phyloP scores from a whole-genome alignment of 2,113 vertebrate genomes.

The Pseudorhombus dupliciocellatus region DNA sequence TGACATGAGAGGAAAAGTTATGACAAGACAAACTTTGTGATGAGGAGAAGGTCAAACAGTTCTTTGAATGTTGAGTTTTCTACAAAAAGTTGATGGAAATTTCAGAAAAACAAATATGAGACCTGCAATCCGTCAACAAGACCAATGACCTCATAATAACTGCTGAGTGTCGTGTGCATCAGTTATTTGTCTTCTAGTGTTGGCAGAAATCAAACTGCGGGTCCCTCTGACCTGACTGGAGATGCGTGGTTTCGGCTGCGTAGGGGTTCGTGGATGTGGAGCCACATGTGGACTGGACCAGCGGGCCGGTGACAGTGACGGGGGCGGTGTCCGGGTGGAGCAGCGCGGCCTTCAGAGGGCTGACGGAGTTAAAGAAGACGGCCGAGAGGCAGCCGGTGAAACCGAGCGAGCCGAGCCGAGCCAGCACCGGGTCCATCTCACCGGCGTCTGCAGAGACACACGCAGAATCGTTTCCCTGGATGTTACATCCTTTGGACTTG shows the following conservation, averaged over 20 bases:
- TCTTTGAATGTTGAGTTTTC: too few species aligned
- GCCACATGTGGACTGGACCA: constrained; percentile 85
- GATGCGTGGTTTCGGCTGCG: constrained; percentile 87
- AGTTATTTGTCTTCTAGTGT: too few species aligned
- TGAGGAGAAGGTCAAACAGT: background rate
- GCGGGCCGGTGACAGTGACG: constrained; percentile 80
- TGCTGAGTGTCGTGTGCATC: too few species aligned
- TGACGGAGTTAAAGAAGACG: constrained; percentile 88
- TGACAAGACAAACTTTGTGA: background rate
- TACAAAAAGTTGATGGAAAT: too few species aligned
- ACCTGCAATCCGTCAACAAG: too few species aligned
- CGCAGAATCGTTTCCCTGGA: background rate
- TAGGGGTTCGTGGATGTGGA: constrained; percentile 79
- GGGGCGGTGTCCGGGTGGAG: constrained; percentile 79
- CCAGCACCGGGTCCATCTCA: constrained; percentile 84
- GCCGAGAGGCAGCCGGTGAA: constrained; percentile 92
- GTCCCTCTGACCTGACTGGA: constrained; percentile 84
- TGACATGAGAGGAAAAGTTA: background rate
- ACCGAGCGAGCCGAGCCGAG: constrained; percentile 84
- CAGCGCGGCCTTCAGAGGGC: constrained; percentile 90
- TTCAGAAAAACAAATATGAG: too few species aligned
- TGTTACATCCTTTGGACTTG: too few species aligned
- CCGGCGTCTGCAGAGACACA: constrained; percentile 51
- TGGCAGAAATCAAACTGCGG: too few species aligned
- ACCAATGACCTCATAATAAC: too few species aligned